phyloP scores from a whole-genome alignment of 1,140 invertebrate species.

The Hestina assimilis region DNA sequence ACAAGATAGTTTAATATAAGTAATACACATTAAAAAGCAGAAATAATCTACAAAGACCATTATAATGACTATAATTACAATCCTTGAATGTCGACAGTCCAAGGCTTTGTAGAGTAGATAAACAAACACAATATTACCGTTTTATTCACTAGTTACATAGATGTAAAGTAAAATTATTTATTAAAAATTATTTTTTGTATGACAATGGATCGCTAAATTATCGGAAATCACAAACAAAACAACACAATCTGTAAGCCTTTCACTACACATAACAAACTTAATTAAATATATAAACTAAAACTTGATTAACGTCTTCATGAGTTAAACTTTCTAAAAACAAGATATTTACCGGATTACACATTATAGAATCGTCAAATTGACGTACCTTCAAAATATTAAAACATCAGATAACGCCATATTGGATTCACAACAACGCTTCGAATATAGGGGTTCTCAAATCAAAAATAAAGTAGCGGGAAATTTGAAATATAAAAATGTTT shows the following conservation, averaged over 20 bases:
- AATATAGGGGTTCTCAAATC: constrained; percentile 73
- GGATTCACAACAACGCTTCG: constrained; percentile 79
- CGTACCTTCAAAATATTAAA: constrained; percentile 78
- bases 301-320: constrained; percentile 32
- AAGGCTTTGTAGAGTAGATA: constrained; percentile 3
- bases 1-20: constrained; percentile 47
- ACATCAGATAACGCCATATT: constrained; percentile 79
- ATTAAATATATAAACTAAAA: constrained; percentile 40
- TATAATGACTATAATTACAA: constrained; percentile 72
- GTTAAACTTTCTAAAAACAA: constrained; percentile 49
- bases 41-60: constrained; percentile 43
- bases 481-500: constrained; percentile 41
- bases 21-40: constrained; percentile 37
- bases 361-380: constrained; percentile 77
- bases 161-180: constrained; percentile 5
- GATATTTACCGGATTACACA: constrained; percentile 72
- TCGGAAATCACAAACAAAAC: constrained; percentile 77
- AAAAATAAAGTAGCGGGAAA: constrained; percentile 52
- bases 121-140: constrained; percentile 8
- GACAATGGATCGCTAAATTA: constrained; percentile 68
- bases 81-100: constrained; percentile 23
- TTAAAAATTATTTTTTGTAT: constrained; percentile 37
- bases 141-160: constrained; percentile 9
- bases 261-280: constrained; percentile 47
- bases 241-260: constrained; percentile 71